phyloP scores from a whole-genome alignment of 2,113 vertebrate genomes.

The Cercocebus atys region DNA sequence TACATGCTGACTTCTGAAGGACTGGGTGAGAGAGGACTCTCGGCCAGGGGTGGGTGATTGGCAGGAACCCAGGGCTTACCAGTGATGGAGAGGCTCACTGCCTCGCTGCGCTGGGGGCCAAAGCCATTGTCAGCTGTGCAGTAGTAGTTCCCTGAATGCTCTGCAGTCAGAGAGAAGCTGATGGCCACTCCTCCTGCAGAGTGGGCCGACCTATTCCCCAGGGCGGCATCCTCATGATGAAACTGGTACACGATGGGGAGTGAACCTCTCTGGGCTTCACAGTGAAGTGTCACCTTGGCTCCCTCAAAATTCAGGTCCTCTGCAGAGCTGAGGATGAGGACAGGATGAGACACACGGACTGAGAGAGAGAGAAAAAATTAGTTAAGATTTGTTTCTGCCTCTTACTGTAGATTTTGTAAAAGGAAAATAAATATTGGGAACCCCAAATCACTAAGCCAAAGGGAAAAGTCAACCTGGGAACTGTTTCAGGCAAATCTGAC shows the following conservation, averaged over 20 bases:
- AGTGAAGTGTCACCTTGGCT: neutral
- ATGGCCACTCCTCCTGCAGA: neutral
- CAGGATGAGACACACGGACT: slow-evolving; percentile 34
- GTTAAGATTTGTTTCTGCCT: neutral
- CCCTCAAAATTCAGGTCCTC: neutral
- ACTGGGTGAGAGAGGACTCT: too few relatives aligned
- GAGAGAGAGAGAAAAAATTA: neutral
- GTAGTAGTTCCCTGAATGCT: slow-evolving; percentile 42
- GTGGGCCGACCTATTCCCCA: rapidly evolving
- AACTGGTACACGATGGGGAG: neutral
- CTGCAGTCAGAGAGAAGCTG: neutral
- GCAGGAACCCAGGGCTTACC: slow-evolving; percentile 31
- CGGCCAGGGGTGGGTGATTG: neutral
- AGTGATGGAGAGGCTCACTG: neutral
- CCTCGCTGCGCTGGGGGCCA: neutral
- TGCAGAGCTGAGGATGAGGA: neutral
- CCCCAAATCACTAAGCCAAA: too few relatives aligned
- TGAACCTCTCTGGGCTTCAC: slow-evolving; percentile 28
- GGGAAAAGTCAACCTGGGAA: too few relatives aligned
- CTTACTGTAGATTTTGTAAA: too few relatives aligned
- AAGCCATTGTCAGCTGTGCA: slow-evolving; percentile 30
- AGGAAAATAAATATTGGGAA: too few relatives aligned
- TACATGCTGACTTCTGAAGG: neutral
- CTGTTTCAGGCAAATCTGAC: too few relatives aligned
- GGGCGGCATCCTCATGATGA: neutral